Conservation (phyloP, 2,888 invertebrate genomes). For the Galerucella nymphaeae region DNA sequence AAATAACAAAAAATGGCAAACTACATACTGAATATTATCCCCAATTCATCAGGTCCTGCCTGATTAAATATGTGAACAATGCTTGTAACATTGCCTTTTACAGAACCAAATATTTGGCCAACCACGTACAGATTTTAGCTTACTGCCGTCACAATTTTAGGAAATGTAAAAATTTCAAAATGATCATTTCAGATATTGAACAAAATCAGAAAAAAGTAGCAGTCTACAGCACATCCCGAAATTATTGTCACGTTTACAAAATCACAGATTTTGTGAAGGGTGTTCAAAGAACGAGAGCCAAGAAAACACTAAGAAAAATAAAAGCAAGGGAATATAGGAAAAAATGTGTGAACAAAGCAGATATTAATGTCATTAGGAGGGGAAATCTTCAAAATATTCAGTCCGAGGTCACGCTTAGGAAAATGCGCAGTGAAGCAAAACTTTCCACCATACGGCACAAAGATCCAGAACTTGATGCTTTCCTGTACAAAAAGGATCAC, state of each 20-base stretch:
- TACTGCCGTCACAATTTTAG: conserved; percentile 13
- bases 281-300: conserved; percentile 8
- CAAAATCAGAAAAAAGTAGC: conserved; percentile 9
- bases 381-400: conserved; percentile 21
- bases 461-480: conserved; percentile 12
- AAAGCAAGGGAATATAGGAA: conserved; percentile 16
- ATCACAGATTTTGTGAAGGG: conserved; percentile 20
- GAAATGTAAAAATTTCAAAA: conserved; percentile 21
- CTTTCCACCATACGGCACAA: not conserved
- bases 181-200: not conserved
- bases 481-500: conserved; percentile 24
- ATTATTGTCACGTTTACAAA: conserved; percentile 20
- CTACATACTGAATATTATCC: conserved; percentile 8
- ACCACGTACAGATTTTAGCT: not conserved
- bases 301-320: conserved; percentile 7
- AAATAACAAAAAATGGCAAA: conserved; percentile 8
- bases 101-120: conserved; percentile 2
- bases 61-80: conserved; percentile 16
- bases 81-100: conserved; percentile 15
- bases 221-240: conserved; percentile 13
- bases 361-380: conserved; percentile 16
- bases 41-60: not conserved
- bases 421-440: conserved; percentile 16
- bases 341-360: conserved; percentile 14
- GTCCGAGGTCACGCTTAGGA: conserved; percentile 10